Percentiles rank a stretch among this genome's conserved stretches.
Evolutionary conservation across 1,140 invertebrate species (phyloP).

Genomic region (Ips nitidus): DNA sequence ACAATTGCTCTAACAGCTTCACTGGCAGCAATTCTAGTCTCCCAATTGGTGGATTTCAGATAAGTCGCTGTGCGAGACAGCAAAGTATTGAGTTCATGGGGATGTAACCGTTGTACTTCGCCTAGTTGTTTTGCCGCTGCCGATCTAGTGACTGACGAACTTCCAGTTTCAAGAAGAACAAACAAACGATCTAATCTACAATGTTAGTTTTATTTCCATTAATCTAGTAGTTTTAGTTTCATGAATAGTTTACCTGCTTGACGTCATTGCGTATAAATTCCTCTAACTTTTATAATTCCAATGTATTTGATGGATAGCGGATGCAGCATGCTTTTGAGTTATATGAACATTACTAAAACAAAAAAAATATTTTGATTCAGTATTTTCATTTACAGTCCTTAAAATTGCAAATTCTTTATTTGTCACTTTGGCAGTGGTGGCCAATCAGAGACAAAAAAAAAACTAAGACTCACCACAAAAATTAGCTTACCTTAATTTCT

Average conservation of each 20-base stretch:
- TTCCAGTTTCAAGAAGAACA: conserved; percentile 90
- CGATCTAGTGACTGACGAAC: conserved; percentile 83
- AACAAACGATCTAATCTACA: conserved; percentile 89
- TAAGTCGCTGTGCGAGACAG: conserved; percentile 77
- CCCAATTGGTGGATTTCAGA: conserved; percentile 83
- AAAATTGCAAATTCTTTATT: too few relatives aligned
- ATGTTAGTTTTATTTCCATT: conserved; percentile 12
- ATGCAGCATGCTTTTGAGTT: too few relatives aligned
- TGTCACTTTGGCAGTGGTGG: too few relatives aligned
- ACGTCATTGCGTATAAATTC: conserved; percentile 12
- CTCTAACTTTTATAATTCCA: too few relatives aligned
- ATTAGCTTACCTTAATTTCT: too few relatives aligned
- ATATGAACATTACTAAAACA: too few relatives aligned
- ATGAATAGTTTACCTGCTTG: conserved; percentile 7
- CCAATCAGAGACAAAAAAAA: too few relatives aligned
- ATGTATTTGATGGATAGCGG: too few relatives aligned
- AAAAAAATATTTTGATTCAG: too few relatives aligned
- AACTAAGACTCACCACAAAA: too few relatives aligned
- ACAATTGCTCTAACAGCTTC: conserved; percentile 92
- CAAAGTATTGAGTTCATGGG: conserved; percentile 88
- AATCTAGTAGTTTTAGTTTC: not conserved
- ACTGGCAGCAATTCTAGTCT: conserved; percentile 90
- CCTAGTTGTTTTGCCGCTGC: conserved; percentile 95
- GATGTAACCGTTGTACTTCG: conserved; percentile 91
- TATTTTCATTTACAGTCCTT: too few relatives aligned